Evolutionary conservation across 2,888 invertebrate species (phyloP), one percentile per base, ranked within the genome.

Genomic region (Glaucopsyche alexis): DNA sequence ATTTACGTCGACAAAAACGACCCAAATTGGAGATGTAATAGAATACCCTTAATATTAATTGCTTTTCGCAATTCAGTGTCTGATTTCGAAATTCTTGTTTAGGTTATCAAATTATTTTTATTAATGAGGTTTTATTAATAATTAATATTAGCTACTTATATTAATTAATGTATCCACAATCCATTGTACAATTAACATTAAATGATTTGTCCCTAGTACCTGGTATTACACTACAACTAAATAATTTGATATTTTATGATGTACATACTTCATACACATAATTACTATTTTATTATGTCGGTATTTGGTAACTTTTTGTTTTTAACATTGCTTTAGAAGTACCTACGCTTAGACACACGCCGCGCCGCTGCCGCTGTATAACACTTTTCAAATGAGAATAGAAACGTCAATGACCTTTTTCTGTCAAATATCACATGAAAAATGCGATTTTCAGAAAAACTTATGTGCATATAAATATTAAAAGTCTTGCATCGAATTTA

Each of bases 61-160:
- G 69, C 69, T 69, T 47, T 69, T 13, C 49, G 47, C 47, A 47
- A 67, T 69, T 69, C 47, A 67, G 45, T 69, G 29, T 60, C 47
- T 69, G 6, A 69, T 47, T 49, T 7, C 19, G 19, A 69, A 49
- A 49, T 69, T 49, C 19, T 69, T 47, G 69, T 69, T 69, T 49
- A 14, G 69, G 14, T 29, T 29, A 69, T 49, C 69, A 47, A 7
- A 69, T 49, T 69, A 49, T 60, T 38, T 13, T 29, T 13, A 38
- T 29, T 14, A 7, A 38, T 38, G 14, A 60, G 14, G 16, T 4
- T 55, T 19, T 55, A 9, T 19, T 9, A 9, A 16, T 55, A 19
- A 29, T 29, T 60, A 29, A 13, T 60, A 29, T 29, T 29, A n/a
- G n/a, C n/a, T n/a, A 7, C 29, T 29, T 13, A 13, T 29, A 9